These are phyloP conservation scores for Tenualosa ilisha DNA, from an alignment of 2,797 vertebrate species.

Conservation along the genomic window DNA sequence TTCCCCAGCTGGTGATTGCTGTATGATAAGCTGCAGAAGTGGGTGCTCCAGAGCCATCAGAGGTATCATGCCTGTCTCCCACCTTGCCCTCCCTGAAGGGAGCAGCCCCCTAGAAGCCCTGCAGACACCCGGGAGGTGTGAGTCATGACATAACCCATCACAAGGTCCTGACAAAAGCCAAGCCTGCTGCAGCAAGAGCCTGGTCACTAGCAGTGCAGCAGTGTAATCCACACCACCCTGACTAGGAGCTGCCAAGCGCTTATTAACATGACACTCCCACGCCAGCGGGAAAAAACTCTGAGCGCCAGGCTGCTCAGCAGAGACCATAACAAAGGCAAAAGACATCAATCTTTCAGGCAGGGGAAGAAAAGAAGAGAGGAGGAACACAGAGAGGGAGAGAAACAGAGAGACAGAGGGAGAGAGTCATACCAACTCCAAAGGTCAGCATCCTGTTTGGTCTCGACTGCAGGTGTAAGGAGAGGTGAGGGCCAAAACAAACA, in stretches of 20 bases:
- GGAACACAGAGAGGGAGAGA: background rate
- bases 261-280: slow-evolving; percentile 31
- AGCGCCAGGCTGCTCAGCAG: slow-evolving; percentile 32
- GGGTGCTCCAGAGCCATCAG: background rate
- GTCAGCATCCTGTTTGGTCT: slow-evolving; percentile 51
- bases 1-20: background rate
- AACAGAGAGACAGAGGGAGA: background rate
- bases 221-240: background rate
- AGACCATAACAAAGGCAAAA: slow-evolving; percentile 40
- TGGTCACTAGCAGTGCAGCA: background rate
- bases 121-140: background rate
- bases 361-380: slow-evolving; percentile 17
- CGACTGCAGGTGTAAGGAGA: slow-evolving; percentile 42
- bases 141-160: background rate
- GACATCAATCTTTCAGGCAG: slow-evolving; percentile 40
- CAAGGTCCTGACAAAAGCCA: slow-evolving; percentile 13
- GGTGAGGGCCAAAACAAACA: slow-evolving; percentile 36
- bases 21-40: background rate
- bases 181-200: slow-evolving; percentile 21
- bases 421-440: slow-evolving; percentile 32
- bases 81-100: background rate
- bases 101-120: background rate
- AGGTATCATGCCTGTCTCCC: background rate
- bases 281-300: slow-evolving; percentile 41
- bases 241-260: slow-evolving; percentile 37